Evolutionary conservation across 2,888 invertebrate species (phyloP), one percentile per base, ranked within the genome.

Genomic region (Nymphalis c-album): DNA sequence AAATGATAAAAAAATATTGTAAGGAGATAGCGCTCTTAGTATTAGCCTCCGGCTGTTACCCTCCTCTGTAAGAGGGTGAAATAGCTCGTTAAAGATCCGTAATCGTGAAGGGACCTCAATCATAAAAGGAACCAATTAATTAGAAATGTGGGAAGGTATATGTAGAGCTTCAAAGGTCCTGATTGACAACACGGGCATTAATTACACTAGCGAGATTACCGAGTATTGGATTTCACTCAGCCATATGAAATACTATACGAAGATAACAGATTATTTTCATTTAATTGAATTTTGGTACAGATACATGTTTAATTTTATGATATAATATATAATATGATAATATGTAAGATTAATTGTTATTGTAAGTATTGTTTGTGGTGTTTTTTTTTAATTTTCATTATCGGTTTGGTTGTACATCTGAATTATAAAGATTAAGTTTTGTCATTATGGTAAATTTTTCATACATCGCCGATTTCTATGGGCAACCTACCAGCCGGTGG

Each of bases 81-180:
- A 68, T 66, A 26, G 47, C 47, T 48, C 58, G 53, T 67, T 63
- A 64, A 64, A 71, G 71, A 66, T 68, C 61, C 63, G 63, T 64
- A 64, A 68, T 66, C 65, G 57, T 51, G 66, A 57, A 50, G 53
- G 63, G 60, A 67, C 61, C 63, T 58, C 63, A 51, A 70, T 73
- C 71, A 73, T 72, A 69, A 68, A 72, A 72, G 75, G 71, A 51
- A 26, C 68, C 69, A 74, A 75, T 75, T 74, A 71, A 72, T 74
- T 74, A 73, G 71, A 70, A 73, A 73, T 61, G 72, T 69, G 62
- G 61, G 61, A 64, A 26, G 51, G 51, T 22, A 51, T 62, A 66
- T 51, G 64, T 35, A 26, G 17, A 17, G 50, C 53, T 63, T 69
- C 61, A 69, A 71, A 67, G 68, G 66, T 58, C 64, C 51, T 60